These are phyloP conservation scores for Fragum sueziense DNA, from an alignment of 2,888 invertebrate genomes.

Conservation along the genomic window DNA sequence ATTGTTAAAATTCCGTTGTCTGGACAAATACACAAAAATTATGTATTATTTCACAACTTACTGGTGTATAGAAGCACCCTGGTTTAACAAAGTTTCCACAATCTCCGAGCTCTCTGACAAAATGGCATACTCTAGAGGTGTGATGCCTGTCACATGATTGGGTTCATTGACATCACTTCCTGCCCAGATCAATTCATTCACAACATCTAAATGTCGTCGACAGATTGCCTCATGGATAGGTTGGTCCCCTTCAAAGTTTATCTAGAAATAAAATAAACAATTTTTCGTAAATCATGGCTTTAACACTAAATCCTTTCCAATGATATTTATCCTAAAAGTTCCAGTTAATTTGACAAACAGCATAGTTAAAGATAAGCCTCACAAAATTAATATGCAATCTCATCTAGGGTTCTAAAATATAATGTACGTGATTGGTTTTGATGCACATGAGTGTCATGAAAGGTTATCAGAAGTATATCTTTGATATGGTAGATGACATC, in stretches of 20 bases:
- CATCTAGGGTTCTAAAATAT: too few relatives aligned
- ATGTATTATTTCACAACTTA: slow-evolving; percentile 30
- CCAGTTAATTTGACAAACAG: too few relatives aligned
- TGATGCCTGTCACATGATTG: slow-evolving; percentile 64
- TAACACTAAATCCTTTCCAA: too few relatives aligned
- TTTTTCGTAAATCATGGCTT: too few relatives aligned
- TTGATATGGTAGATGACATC: too few relatives aligned
- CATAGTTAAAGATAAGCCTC: too few relatives aligned
- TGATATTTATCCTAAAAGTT: too few relatives aligned
- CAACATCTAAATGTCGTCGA: slow-evolving; percentile 54
- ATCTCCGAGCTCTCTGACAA: slow-evolving; percentile 60
- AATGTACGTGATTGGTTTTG: too few relatives aligned
- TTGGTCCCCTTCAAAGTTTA: slow-evolving; percentile 58
- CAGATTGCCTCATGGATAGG: slow-evolving; percentile 65
- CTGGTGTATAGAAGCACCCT: slow-evolving; percentile 62
- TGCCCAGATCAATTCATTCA: slow-evolving; percentile 56
- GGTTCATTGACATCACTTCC: slow-evolving; percentile 64
- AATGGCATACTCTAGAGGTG: slow-evolving; percentile 70
- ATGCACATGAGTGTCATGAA: too few relatives aligned
- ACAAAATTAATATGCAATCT: too few relatives aligned
- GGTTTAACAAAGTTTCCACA: slow-evolving; percentile 60
- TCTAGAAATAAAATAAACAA: slow-evolving; percentile 1
- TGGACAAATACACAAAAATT: background rate
- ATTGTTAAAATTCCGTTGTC: too few relatives aligned
- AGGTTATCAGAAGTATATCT: too few relatives aligned